Evolutionary conservation across 1,140 invertebrate genomes (phyloP).

Genomic region (Copidosoma floridanum): DNA sequence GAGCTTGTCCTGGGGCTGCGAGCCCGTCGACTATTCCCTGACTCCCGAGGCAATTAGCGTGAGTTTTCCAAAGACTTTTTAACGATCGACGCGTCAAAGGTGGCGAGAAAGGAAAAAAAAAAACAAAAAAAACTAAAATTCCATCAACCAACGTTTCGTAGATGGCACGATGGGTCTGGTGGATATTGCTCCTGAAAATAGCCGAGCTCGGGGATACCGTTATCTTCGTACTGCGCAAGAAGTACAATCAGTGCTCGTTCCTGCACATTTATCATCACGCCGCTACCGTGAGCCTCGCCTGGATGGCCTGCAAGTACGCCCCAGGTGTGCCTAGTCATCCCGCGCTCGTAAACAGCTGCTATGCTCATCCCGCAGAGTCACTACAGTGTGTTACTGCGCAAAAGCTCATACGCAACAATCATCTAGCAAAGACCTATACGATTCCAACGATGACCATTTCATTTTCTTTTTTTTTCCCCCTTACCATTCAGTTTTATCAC

Average conservation of each 20-base stretch:
- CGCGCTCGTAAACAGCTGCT: no score
- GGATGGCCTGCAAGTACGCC: constrained; percentile 68
- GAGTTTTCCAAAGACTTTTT: constrained; percentile 28
- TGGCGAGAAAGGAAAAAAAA: no score
- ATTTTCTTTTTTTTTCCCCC: background rate
- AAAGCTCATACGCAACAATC: no score
- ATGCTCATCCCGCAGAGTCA: no score
- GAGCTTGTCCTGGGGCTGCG: constrained; percentile 47
- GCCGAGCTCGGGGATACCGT: constrained; percentile 56
- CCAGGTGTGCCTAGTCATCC: constrained; percentile 56
- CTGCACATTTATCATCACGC: constrained; percentile 74
- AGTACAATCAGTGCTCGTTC: constrained; percentile 69
- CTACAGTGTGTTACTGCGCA: no score
- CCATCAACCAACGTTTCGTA: constrained; percentile 25
- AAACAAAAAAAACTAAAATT: no score
- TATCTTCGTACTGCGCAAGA: constrained; percentile 73
- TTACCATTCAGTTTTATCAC: background rate
- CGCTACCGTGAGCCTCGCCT: constrained; percentile 65
- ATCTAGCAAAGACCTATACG: no score
- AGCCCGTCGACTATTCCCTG: constrained; percentile 43
- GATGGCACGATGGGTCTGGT: constrained; percentile 54
- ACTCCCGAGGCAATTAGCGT: constrained; percentile 47
- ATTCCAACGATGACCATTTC: no score
- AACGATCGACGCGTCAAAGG: no score
- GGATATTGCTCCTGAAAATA: constrained; percentile 55